Evolutionary conservation across 2,797 vertebrate species (phyloP).

Genomic region (Sebastes hubbsi): DNA sequence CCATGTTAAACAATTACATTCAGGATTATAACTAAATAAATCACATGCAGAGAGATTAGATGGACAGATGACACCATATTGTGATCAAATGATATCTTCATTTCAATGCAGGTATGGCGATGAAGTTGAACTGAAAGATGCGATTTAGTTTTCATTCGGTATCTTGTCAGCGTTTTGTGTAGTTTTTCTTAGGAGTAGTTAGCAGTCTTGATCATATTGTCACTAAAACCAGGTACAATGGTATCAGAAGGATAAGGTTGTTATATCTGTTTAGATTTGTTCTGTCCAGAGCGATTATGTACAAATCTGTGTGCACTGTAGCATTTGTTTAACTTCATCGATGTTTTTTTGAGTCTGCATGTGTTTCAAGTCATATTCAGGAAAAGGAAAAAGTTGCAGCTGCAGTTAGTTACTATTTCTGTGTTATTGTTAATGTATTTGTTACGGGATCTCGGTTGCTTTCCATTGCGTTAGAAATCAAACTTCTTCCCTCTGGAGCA

Average conservation of each 20-base stretch:
- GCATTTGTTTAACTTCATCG: slow-evolving; percentile 43
- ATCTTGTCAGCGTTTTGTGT: slow-evolving; percentile 48
- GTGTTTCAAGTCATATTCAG: slow-evolving; percentile 83
- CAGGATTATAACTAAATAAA: slow-evolving; percentile 88
- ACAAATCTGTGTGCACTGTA: slow-evolving; percentile 56
- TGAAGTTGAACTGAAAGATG: slow-evolving; percentile 66
- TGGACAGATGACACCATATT: slow-evolving; percentile 80
- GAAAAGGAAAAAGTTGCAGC: slow-evolving; percentile 73
- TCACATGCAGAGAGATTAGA: slow-evolving; percentile 94
- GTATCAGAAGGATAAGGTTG: slow-evolving; percentile 38
- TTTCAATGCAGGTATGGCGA: slow-evolving; percentile 61
- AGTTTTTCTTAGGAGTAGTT: slow-evolving; percentile 43
- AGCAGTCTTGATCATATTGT: slow-evolving; percentile 47
- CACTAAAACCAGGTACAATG: slow-evolving; percentile 57
- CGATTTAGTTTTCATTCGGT: slow-evolving; percentile 56
- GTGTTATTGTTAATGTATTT: slow-evolving; percentile 43
- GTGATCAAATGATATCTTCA: slow-evolving; percentile 63
- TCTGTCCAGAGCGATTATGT: slow-evolving; percentile 51
- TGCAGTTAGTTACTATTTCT: slow-evolving; percentile 58
- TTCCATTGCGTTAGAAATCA: slow-evolving; percentile 8
- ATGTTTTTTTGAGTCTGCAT: slow-evolving; percentile 66
- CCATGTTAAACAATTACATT: slow-evolving; percentile 90
- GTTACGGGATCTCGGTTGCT: slow-evolving; percentile 21
- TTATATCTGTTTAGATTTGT: slow-evolving; percentile 40
- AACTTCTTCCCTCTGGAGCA: slow-evolving; percentile 7